Conservation (phyloP, 2,113 vertebrate species). For the Actenoides hombroni region DNA sequence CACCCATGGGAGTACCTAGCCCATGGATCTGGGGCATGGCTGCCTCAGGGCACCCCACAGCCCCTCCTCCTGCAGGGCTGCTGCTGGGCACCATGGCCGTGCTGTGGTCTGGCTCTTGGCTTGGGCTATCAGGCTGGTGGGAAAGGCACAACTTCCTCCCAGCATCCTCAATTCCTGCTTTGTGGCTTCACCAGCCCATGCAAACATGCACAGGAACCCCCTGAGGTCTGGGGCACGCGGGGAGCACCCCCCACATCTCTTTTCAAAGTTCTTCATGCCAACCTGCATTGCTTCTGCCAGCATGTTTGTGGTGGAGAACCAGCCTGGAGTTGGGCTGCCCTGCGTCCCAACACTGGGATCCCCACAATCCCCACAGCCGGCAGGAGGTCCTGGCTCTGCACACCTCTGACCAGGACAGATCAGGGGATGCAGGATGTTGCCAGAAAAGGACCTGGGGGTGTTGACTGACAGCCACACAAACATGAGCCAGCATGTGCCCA, state of each 20-base stretch:
- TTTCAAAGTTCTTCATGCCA: not conserved
- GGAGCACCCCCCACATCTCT: not conserved
- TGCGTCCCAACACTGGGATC: rapidly evolving
- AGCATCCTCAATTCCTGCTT: not conserved
- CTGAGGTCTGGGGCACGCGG: rapidly evolving
- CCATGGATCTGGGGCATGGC: not conserved
- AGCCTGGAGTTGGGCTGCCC: not conserved
- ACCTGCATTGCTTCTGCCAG: rapidly evolving
- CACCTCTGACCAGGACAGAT: not conserved
- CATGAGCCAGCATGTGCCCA: no score
- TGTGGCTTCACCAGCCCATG: not conserved
- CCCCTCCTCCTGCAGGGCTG: not conserved
- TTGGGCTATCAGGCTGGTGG: rapidly evolving
- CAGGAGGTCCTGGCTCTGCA: not conserved
- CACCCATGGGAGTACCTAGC: rapidly evolving
- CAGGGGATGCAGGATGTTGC: not conserved
- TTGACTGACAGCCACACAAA: no score
- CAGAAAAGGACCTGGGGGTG: no score
- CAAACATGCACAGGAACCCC: rapidly evolving
- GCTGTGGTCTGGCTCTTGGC: not conserved
- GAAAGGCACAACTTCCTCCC: not conserved
- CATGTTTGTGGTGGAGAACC: not conserved
- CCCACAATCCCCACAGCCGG: not conserved
- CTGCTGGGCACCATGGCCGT: rapidly evolving
- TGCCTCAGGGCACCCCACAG: rapidly evolving